Conservation (phyloP, 2,888 invertebrate species). For the Tryphoninae sp. region DNA sequence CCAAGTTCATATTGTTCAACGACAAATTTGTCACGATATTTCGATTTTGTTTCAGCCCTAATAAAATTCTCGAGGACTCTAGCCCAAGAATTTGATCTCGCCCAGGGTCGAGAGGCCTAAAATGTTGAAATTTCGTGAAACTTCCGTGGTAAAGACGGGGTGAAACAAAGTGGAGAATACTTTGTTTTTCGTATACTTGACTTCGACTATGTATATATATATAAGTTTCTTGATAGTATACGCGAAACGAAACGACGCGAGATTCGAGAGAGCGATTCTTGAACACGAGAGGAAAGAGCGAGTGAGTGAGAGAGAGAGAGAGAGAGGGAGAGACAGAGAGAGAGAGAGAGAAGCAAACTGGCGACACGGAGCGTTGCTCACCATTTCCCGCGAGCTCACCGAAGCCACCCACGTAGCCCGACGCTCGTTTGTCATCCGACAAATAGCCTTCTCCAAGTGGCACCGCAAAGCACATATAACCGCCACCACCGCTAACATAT, state of each 20-base stretch:
- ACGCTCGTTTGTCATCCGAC: constrained; percentile 81
- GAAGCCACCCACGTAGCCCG: constrained; percentile 80
- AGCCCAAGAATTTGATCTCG: neutral
- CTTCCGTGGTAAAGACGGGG: constrained; percentile 27
- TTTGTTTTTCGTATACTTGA: neutral
- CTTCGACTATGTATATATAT: neutral
- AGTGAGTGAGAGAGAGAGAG: constrained; percentile 24
- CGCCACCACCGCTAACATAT: constrained; percentile 52
- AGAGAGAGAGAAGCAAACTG: constrained; percentile 68
- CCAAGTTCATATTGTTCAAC: neutral
- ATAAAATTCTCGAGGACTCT: neutral
- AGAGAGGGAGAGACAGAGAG: constrained; percentile 7
- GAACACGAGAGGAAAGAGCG: constrained; percentile 20
- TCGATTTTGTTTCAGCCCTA: neutral
- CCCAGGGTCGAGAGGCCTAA: neutral
- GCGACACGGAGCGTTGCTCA: constrained; percentile 80
- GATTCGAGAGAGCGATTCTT: constrained; percentile 64
- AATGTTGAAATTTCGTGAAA: constrained; percentile 8
- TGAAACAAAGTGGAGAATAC: neutral
- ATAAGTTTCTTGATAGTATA: constrained; percentile 42
- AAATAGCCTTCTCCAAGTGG: constrained; percentile 77
- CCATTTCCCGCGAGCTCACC: constrained; percentile 79
- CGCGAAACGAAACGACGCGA: constrained; percentile 63
- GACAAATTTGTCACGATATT: neutral
- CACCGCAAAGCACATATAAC: constrained; percentile 62